These are phyloP conservation scores for Calephelis perditalis DNA, from an alignment of 2,888 invertebrate genomes.

Conservation along the genomic window DNA sequence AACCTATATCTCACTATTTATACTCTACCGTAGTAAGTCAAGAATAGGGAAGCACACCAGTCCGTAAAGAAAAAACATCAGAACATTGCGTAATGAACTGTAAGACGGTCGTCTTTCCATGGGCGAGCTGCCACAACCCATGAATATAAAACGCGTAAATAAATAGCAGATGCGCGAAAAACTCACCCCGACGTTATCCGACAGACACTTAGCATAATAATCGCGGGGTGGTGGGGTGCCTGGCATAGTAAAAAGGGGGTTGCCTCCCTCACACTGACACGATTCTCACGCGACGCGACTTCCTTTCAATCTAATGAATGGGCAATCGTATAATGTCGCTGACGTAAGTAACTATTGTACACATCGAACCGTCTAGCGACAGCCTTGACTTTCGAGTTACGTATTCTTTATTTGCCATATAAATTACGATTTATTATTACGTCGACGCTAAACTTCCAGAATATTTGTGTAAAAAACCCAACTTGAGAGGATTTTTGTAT, in stretches of 20 bases:
- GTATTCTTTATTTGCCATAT: background rate
- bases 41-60: slow-evolving; percentile 38
- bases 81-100: slow-evolving; percentile 66
- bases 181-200: slow-evolving; percentile 66
- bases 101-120: slow-evolving; percentile 50
- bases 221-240: slow-evolving; percentile 47
- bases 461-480: background rate
- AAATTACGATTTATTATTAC: slow-evolving; percentile 6
- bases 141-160: slow-evolving; percentile 77
- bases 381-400: slow-evolving; percentile 1
- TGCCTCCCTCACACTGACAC: slow-evolving; percentile 60
- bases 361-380: background rate
- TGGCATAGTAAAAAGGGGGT: slow-evolving; percentile 30
- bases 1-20: slow-evolving; percentile 44
- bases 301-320: slow-evolving; percentile 74
- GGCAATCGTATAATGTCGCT: slow-evolving; percentile 52
- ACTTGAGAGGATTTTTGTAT: slow-evolving; percentile 1
- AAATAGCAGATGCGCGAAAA: slow-evolving; percentile 79
- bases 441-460: slow-evolving; percentile 1
- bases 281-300: slow-evolving; percentile 72
- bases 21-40: slow-evolving; percentile 34
- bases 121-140: slow-evolving; percentile 59
- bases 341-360: slow-evolving; percentile 25
- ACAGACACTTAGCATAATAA: slow-evolving; percentile 76
- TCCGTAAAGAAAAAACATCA: slow-evolving; percentile 40